Conservation (phyloP, 2,113 vertebrate species). For the Acinonyx jubatus region DNA sequence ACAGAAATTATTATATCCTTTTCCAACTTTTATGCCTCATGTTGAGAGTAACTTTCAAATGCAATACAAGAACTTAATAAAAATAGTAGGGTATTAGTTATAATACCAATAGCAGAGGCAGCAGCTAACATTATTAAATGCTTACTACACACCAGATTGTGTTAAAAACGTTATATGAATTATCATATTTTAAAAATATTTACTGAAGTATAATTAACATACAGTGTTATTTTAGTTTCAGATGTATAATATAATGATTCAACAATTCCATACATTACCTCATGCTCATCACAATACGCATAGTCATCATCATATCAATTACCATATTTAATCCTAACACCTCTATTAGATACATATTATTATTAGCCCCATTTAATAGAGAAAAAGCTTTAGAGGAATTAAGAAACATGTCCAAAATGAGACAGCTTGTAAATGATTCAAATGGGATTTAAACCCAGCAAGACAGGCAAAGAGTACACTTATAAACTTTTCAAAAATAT, state of each 20-base stretch:
- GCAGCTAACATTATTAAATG: neutral
- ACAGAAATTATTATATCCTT: neutral
- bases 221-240: neutral
- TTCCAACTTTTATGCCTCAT: neutral
- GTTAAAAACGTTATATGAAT: neutral
- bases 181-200: neutral
- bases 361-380: neutral
- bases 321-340: neutral
- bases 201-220: neutral
- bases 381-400: neutral
- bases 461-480: neutral
- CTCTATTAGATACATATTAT: neutral
- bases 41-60: neutral
- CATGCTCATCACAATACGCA: neutral
- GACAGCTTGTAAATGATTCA: neutral
- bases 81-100: neutral
- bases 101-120: neutral
- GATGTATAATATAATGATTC: neutral
- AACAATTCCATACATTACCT: neutral
- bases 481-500: neutral
- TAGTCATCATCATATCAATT: neutral
- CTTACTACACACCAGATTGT: neutral
- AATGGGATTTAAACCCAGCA: neutral
- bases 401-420: neutral
- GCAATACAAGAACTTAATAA: neutral